phyloP scores from a whole-genome alignment of 2,888 invertebrate genomes.

The Ectemnius lituratus region DNA sequence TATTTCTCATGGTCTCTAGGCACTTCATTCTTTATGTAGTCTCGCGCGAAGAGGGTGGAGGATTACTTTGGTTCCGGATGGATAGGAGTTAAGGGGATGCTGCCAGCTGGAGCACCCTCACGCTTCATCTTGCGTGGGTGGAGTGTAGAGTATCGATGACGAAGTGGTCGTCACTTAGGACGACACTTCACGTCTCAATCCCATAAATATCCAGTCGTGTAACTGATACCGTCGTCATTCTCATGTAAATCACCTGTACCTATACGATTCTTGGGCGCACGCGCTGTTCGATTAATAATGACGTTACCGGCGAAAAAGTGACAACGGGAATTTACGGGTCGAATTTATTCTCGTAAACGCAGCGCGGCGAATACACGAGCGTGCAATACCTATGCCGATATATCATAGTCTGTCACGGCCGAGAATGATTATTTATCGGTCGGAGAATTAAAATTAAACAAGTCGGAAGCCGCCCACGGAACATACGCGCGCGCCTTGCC shows the following conservation, averaged over 20 bases:
- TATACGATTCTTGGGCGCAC: too few relatives aligned
- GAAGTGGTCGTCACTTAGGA: constrained; percentile 24
- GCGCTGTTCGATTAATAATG: constrained; percentile 46
- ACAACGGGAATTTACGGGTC: constrained; percentile 43
- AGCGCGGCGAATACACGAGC: constrained; percentile 12
- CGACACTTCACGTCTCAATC: constrained; percentile 14
- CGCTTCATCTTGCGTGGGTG: constrained; percentile 51
- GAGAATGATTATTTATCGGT: constrained; percentile 48
- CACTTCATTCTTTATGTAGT: too few relatives aligned
- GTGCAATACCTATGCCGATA: constrained; percentile 38
- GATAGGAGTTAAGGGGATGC: constrained; percentile 59
- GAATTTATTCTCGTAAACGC: constrained; percentile 40
- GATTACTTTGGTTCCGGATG: constrained; percentile 38
- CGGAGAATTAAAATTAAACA: constrained; percentile 38
- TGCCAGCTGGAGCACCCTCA: constrained; percentile 54
- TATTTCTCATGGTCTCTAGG: too few relatives aligned
- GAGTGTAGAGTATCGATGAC: constrained; percentile 50
- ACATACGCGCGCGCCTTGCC: constrained; percentile 15
- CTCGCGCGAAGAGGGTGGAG: too few relatives aligned
- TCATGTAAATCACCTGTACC: too few relatives aligned
- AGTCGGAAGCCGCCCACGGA: constrained; percentile 3
- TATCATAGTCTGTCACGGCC: constrained; percentile 44
- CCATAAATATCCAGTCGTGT: constrained; percentile 18
- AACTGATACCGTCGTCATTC: too few relatives aligned
- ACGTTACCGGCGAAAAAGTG: constrained; percentile 39